phyloP scores from a whole-genome alignment of 1,140 invertebrate species.

The Catajapyx aquilonaris region DNA sequence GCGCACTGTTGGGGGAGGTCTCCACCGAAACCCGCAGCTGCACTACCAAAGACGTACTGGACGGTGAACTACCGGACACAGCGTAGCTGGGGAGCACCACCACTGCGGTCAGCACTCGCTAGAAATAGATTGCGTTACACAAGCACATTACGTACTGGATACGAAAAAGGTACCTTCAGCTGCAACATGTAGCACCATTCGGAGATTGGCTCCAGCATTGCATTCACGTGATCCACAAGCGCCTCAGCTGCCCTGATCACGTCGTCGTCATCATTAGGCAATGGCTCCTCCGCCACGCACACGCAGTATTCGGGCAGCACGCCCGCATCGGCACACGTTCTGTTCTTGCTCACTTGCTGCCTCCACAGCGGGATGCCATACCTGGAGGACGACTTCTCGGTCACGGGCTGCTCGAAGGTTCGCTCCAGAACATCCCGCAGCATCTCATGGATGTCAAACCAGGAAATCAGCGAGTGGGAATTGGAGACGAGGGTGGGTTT shows the following conservation, averaged over 20 bases:
- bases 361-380: slow-evolving; percentile 6
- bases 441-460: slow-evolving; percentile 25
- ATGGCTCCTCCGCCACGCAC: slow-evolving; percentile 16
- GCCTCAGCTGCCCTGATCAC: slow-evolving; percentile 5
- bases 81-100: background rate
- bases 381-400: no score
- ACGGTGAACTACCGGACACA: background rate
- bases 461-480: slow-evolving; percentile 19
- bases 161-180: no score
- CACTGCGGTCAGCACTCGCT: slow-evolving; percentile 13
- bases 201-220: background rate
- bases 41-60: slow-evolving; percentile 5
- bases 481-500: slow-evolving; percentile 22
- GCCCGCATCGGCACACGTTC: slow-evolving; percentile 25
- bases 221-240: slow-evolving; percentile 9
- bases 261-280: slow-evolving; percentile 7
- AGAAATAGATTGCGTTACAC: slow-evolving; percentile 13
- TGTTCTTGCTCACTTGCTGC: slow-evolving; percentile 13
- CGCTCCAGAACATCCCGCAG: slow-evolving; percentile 18
- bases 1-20: slow-evolving; percentile 12
- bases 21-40: slow-evolving; percentile 17
- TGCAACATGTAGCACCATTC: no score
- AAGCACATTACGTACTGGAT: slow-evolving; percentile 7
- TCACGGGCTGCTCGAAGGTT: slow-evolving; percentile 6
- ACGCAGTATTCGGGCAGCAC: slow-evolving; percentile 27